Conservation (phyloP, 2,888 invertebrate genomes). For the Agriopis aurantiaria region DNA sequence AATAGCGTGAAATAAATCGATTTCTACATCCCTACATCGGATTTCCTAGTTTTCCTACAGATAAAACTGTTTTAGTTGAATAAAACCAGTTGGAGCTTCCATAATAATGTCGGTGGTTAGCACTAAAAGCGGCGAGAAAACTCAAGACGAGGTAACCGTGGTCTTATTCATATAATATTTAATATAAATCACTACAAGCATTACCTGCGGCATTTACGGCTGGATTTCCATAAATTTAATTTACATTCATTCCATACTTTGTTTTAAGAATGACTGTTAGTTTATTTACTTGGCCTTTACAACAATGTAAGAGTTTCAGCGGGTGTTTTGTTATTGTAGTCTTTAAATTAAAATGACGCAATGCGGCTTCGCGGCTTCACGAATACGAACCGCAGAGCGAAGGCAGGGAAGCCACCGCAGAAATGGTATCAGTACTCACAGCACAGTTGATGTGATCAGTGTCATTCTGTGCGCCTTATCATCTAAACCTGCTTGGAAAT, state of each 20-base stretch:
- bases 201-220: constrained; percentile 1
- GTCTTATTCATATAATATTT: constrained; percentile 9
- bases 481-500: constrained; percentile 9
- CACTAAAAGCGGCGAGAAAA: constrained; percentile 80
- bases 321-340: constrained; percentile 11
- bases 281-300: neutral
- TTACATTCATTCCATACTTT: neutral
- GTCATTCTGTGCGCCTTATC: neutral
- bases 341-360: constrained; percentile 56
- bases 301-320: constrained; percentile 1
- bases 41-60: neutral
- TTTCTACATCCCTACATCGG: no score
- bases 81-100: neutral
- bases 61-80: neutral
- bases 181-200: neutral
- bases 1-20: no score
- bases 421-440: neutral
- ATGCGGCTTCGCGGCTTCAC: constrained; percentile 48
- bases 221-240: neutral
- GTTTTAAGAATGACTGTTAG: constrained; percentile 2
- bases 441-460: constrained; percentile 19
- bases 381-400: constrained; percentile 3
- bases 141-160: constrained; percentile 89
- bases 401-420: no score
- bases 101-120: constrained; percentile 66